These are phyloP conservation scores for Omphaloscelis lunosa DNA, from an alignment of 2,888 invertebrate genomes.

Conservation along the genomic window DNA sequence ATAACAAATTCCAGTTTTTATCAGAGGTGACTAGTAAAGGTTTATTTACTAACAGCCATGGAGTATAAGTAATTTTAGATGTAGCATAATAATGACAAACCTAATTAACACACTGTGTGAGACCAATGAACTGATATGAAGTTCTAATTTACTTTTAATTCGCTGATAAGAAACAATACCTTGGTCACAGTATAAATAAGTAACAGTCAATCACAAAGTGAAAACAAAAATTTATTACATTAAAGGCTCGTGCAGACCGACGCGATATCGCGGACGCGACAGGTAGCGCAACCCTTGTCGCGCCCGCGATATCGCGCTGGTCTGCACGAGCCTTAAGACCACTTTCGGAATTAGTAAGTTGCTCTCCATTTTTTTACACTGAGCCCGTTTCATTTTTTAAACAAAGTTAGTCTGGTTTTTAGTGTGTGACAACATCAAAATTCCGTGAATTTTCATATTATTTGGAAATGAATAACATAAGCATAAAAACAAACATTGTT, in stretches of 20 bases:
- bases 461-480: neutral
- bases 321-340: too few species aligned
- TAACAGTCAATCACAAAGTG: neutral
- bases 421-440: neutral
- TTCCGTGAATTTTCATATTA: neutral
- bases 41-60: neutral
- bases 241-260: too few species aligned
- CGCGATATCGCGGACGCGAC: too few species aligned
- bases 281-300: too few species aligned
- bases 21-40: too few species aligned
- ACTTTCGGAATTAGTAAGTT: neutral
- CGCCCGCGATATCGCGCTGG: too few species aligned
- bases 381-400: neutral
- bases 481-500: neutral
- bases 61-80: slow-evolving; percentile 12
- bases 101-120: slow-evolving; percentile 45
- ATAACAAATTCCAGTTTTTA: slow-evolving; percentile 12
- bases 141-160: slow-evolving; percentile 53
- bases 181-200: too few species aligned
- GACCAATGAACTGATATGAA: slow-evolving; percentile 46
- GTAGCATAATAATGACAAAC: slow-evolving; percentile 33
- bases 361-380: neutral
- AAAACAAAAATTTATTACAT: neutral
- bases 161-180: slow-evolving; percentile 22
- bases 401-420: neutral